Conservation (phyloP, 1,140 invertebrate genomes). For the Drosophila trapezifrons region DNA sequence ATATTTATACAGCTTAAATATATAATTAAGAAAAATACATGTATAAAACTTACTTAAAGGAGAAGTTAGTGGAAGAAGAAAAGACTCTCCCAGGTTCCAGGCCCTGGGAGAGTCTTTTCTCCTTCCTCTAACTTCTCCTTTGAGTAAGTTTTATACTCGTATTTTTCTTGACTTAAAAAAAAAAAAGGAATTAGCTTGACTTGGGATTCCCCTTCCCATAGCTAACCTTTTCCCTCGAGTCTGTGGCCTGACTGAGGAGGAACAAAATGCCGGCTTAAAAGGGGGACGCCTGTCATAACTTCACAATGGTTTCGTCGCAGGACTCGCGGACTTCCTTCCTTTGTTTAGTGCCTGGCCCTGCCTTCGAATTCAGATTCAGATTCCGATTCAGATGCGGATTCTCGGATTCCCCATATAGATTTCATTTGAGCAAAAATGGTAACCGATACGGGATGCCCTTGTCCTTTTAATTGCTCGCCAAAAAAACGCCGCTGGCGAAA, state of each 20-base stretch:
- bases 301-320: slow-evolving; percentile 62
- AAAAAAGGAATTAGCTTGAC: too few species aligned
- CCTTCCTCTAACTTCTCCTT: too few species aligned
- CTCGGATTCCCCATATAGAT: slow-evolving; percentile 63
- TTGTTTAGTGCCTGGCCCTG: background rate
- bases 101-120: too few species aligned
- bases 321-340: slow-evolving; percentile 32
- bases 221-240: slow-evolving; percentile 22
- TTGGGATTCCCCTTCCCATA: too few species aligned
- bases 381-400: background rate
- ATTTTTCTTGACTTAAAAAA: too few species aligned
- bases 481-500: slow-evolving; percentile 44
- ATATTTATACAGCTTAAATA: too few species aligned
- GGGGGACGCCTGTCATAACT: slow-evolving; percentile 80
- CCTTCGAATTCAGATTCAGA: too few species aligned
- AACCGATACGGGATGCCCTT: slow-evolving; percentile 72
- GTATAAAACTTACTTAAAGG: too few species aligned
- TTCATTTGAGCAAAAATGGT: slow-evolving; percentile 60
- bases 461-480: slow-evolving; percentile 77
- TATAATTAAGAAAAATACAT: too few species aligned
- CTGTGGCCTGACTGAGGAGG: background rate
- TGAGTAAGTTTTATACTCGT: too few species aligned
- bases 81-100: too few species aligned
- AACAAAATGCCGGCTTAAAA: slow-evolving; percentile 20
- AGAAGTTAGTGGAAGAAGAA: too few species aligned